Evolutionary conservation across 2,113 vertebrate genomes (phyloP), one percentile per base, ranked within the genome.

Genomic region (Ciconia boyciana): DNA sequence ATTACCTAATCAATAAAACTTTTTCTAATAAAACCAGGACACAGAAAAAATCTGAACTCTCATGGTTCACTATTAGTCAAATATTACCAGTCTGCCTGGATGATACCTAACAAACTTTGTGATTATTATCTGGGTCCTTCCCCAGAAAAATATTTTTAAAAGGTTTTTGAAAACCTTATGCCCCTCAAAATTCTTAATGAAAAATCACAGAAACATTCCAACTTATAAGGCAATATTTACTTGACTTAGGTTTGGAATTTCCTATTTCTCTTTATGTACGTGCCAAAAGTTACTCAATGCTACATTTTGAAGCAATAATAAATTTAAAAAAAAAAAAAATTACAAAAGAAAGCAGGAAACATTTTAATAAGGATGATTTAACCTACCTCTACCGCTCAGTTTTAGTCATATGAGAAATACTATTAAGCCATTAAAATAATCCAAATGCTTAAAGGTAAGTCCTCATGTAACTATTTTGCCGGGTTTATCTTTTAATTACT

Each of bases 1-100:
- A 26, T 49, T 69, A 61, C 20, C n/a, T 72, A 86, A 96, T 96
- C 92, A 78, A 89, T 95, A 90, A 71, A 60, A 19, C 28, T 75
- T 71, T 92, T 95, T 80, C 75, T 86, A n/a, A 76, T 74, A 91
- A 91, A 91, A 71, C 24, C 28, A 60, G 25, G 14, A n/a, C 20
- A 51, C 7, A 36, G 21, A 80, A 7, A 65, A 62, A 75, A 66
- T 34, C 52, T 31, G 39, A 48, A 28, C 57, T 76, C 29, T 93
- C 80, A 58, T 25, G 41, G 31, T 74, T 90, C 21, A 4, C 57
- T 87, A 54, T 72, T 90, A 36, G 34, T 75, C 20, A 51, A 70
- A 80, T 61, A 28, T 43, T 76, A 25, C 51, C 51, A 64, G 5
- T 83, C 48, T 72, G 25, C 49, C 61, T 41, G 46, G 39, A 25